Conservation (phyloP, 2,797 vertebrate genomes). For the Orientallactaga sibirica region DNA sequence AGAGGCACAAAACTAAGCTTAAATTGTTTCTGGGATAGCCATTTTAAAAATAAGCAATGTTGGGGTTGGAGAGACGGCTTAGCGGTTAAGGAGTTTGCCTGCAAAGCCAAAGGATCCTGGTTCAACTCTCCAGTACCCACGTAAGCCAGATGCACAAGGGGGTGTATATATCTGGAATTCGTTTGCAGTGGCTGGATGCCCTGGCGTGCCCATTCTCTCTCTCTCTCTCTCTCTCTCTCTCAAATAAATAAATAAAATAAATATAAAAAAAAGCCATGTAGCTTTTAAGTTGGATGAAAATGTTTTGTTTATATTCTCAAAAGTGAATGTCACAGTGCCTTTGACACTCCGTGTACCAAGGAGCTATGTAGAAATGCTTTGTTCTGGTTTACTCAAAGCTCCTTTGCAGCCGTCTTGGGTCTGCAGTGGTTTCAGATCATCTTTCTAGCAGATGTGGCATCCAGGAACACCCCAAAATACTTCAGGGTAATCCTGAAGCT, state of each 20-base stretch:
- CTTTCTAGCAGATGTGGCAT: constrained; percentile 55
- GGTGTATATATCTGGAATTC: too few relatives aligned
- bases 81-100: too few relatives aligned
- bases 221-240: too few relatives aligned
- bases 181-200: too few relatives aligned
- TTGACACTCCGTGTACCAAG: neutral
- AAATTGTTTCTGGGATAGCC: constrained; percentile 20
- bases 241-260: too few relatives aligned
- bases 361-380: neutral
- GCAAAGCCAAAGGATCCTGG: too few relatives aligned
- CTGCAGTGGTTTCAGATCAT: constrained; percentile 55
- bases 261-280: neutral
- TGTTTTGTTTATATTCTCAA: constrained; percentile 31
- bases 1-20: constrained; percentile 45
- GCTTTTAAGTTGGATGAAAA: constrained; percentile 42
- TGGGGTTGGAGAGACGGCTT: too few relatives aligned
- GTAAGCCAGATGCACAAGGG: too few relatives aligned
- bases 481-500: neutral
- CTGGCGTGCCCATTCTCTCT: too few relatives aligned
- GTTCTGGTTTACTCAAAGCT: constrained; percentile 13
- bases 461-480: neutral
- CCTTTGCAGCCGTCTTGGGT: neutral
- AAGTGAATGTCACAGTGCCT: neutral
- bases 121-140: too few relatives aligned
- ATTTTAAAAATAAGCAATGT: constrained; percentile 59